phyloP scores from a whole-genome alignment of 2,888 invertebrate genomes.

The Caenorhabditis virilis region DNA sequence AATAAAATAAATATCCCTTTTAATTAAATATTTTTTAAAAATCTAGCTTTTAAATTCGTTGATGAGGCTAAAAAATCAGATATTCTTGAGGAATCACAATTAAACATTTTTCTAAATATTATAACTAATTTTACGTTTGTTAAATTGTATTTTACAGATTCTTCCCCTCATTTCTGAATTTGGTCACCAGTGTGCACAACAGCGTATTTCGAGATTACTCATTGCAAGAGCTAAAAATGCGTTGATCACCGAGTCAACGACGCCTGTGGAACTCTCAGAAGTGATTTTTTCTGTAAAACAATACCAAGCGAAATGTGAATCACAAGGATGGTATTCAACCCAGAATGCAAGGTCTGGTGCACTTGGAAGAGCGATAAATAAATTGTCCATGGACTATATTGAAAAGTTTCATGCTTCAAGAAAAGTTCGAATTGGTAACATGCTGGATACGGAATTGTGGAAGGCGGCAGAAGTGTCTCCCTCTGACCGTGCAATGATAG shows the following conservation, averaged over 20 bases:
- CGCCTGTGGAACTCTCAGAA: slow-evolving; percentile 35
- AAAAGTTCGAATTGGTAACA: slow-evolving; percentile 77
- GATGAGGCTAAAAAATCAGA: too few species aligned
- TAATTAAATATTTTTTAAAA: too few species aligned
- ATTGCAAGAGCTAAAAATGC: slow-evolving; percentile 51
- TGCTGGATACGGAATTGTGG: slow-evolving; percentile 91
- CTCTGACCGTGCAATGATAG: slow-evolving; percentile 84
- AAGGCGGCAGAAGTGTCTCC: slow-evolving; percentile 86
- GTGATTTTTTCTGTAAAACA: slow-evolving; percentile 24
- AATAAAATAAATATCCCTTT: too few species aligned
- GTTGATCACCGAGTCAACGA: slow-evolving; percentile 24
- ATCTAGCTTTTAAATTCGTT: too few species aligned
- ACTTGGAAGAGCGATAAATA: slow-evolving; percentile 24
- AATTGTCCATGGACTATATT: slow-evolving; percentile 81
- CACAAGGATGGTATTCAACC: slow-evolving; percentile 43
- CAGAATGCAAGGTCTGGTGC: slow-evolving; percentile 20
- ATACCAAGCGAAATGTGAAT: slow-evolving; percentile 29
- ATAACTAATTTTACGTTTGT: too few species aligned
- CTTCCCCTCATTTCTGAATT: slow-evolving; percentile 73
- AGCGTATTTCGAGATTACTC: slow-evolving; percentile 81
- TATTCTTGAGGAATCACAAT: too few species aligned
- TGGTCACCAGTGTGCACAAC: slow-evolving; percentile 87
- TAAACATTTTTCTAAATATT: too few species aligned
- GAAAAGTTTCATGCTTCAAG: slow-evolving; percentile 87
- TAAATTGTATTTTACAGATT: too few species aligned